A percentile compares a stretch with the other conserved stretches of the same genome.
phyloP scores from a whole-genome alignment of 2,888 invertebrate genomes.

The Thyatira batis region DNA sequence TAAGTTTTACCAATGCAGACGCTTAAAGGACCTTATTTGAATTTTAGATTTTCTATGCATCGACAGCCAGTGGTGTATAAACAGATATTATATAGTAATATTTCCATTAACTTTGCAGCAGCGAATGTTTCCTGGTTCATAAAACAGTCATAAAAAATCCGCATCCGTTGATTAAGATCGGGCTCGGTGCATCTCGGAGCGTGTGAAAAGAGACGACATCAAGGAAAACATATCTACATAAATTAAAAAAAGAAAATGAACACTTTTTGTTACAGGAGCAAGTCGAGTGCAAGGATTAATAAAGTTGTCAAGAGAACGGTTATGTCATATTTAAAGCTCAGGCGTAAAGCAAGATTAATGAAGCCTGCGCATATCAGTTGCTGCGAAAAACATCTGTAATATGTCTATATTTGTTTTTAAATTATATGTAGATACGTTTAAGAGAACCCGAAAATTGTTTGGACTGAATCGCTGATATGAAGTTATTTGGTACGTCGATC shows the following conservation, averaged over 20 bases:
- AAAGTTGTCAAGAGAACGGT: neutral
- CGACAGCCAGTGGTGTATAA: neutral
- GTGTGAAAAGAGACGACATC: constrained; percentile 66
- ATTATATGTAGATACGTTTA: no score
- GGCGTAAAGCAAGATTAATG: neutral
- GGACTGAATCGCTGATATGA: no score
- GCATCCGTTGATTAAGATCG: constrained; percentile 57
- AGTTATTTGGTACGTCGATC: no score
- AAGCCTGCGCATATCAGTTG: neutral
- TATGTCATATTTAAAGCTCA: neutral
- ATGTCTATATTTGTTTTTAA: neutral
- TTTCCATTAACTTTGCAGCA: constrained; percentile 33
- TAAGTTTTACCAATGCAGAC: no score
- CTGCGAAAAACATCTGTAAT: neutral
- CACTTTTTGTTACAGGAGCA: neutral
- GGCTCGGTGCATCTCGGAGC: constrained; percentile 40
- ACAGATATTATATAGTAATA: constrained; percentile 13
- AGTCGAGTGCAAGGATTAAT: neutral
- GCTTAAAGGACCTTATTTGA: neutral
- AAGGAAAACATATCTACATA: constrained; percentile 45
- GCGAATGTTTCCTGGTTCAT: constrained; percentile 59
- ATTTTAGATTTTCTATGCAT: neutral
- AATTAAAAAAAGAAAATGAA: constrained; percentile 41
- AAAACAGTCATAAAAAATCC: constrained; percentile 52
- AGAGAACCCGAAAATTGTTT: no score